A percentile compares a stretch with the other conserved stretches of the same genome.
Evolutionary conservation across 2,797 vertebrate genomes (phyloP).

Genomic region (Pogoniulus pusillus): DNA sequence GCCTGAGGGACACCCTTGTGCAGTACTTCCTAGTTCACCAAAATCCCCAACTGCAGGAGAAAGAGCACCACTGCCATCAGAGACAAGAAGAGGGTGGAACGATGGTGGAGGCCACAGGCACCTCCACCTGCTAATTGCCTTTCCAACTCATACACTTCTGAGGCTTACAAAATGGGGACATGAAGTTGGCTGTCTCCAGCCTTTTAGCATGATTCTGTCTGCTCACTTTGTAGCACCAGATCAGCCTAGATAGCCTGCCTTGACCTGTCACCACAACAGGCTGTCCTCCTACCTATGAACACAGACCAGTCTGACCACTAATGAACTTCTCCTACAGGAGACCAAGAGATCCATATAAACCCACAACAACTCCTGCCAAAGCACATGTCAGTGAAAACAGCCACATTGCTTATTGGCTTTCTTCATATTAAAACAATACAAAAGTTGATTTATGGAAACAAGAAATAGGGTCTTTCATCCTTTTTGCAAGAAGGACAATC

Average conservation of each 20-base stretch:
- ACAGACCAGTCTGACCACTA: background rate
- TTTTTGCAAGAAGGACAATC: background rate
- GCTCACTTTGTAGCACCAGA: fast-evolving
- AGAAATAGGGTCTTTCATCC: background rate
- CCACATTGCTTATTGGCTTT: background rate
- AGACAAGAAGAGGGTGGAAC: background rate
- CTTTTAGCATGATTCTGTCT: background rate
- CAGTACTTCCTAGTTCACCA: background rate
- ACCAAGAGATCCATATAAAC: background rate
- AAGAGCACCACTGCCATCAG: background rate
- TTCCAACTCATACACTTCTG: background rate
- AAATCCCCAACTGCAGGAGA: background rate
- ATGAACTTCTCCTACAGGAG: background rate
- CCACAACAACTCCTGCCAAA: background rate
- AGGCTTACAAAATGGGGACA: background rate
- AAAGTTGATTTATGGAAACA: background rate
- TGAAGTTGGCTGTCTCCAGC: background rate
- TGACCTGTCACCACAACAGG: background rate
- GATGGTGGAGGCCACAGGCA: fast-evolving
- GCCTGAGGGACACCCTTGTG: background rate
- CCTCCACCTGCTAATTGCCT: background rate
- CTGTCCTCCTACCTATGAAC: background rate
- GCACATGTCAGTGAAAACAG: background rate
- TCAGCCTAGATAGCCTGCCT: background rate
- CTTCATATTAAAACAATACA: background rate